Base-by-base conservation (phyloP, 1,140 invertebrate species). In the Plectrocnemia conspersa region DNA sequence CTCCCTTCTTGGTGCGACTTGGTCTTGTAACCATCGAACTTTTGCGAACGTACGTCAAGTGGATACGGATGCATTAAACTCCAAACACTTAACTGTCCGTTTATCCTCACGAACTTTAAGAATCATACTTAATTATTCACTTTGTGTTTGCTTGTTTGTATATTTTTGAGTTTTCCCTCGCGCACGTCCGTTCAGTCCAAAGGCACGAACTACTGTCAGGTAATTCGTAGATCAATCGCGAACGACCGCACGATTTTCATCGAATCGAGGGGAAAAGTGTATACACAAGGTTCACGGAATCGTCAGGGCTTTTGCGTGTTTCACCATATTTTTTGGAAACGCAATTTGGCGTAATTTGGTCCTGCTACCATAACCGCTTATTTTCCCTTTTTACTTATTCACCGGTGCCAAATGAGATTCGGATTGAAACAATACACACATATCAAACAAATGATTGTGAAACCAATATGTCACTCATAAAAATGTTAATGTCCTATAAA, bases 181-280 rank as follows among this genome's bases (percentile, higher is more conserved):
- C 36, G 36, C 15, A 11, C 23, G 21, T 45, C 24, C 9, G 24
- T 6, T 16, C 13, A 38, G 35, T 16, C 13, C 5, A 7, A 38
- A 13, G 45, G 18, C 22, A 11, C 9, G 9, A 5, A n/a, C 23
- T 10, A 50, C 35, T 50, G 47, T 38, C 35, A 24, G 45, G n/a
- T 35, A 48, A 48, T 38, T 50, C 40, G 47, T 21, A 16, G 47
- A 50, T 50, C 47, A 50, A 50, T 50, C 47, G 33, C 18, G 24
- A 13, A 15, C 32, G 2, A 16, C 15, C 35, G 15, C 35, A 36
- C 32, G 32, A 36, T 38, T 33, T 50, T 50, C 47, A n/a, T n/a
- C n/a, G n/a, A n/a, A n/a, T n/a, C n/a, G n/a, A n/a, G n/a, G n/a
- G n/a, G n/a, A n/a, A n/a, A n/a, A n/a, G n/a, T n/a, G n/a, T n/a